Base-by-base conservation (phyloP, 2,113 vertebrate species). In the Grantiella picta region DNA sequence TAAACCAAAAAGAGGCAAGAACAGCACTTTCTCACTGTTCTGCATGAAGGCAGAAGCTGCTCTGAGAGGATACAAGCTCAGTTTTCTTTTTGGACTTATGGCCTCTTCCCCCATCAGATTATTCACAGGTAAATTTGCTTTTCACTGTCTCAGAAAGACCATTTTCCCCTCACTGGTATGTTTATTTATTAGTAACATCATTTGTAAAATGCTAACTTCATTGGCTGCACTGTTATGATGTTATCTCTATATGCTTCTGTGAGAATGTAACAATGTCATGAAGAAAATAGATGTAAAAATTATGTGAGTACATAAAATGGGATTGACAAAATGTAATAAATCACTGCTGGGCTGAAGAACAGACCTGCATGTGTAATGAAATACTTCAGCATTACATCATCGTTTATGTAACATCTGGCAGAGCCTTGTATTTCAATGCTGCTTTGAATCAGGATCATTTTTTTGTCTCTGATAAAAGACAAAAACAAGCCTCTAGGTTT, bases 211-310 rank as follows among this genome's bases (percentile, higher is more conserved):
- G 95, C 81, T 96, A 98, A 96, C 96, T 95, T 90, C 93, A 86
- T 95, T 98, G 93, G 89, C 95, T 89, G 81, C 49, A 50, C 91
- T 97, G 71, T 89, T 97, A 93, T 42, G 93, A 97, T 87, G 86
- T 96, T 98, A 90, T 97, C 97, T 97, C 90, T 93, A 27, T 97
- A 92, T 91, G 95, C 89, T 97, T 95, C 96, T 97, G 96, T 97
- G 96, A 97, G 95, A 98, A 97, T 96, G 93, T 97, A 97, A 97
- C 96, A 97, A 97, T 97, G 96, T 97, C 96, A 97, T 91, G 95
- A 97, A 97, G 96, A 97, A 98, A 98, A 98, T 98, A 97, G 91
- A 97, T 97, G 94, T 96, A 97, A 98, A 98, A 98, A 97, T 98
- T 82, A 97, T 98, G 95, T 90, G 94, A 89, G 91, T 97, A 97